Base-by-base conservation (phyloP, 2,888 invertebrate species). In the Aleiodes testaceus region DNA sequence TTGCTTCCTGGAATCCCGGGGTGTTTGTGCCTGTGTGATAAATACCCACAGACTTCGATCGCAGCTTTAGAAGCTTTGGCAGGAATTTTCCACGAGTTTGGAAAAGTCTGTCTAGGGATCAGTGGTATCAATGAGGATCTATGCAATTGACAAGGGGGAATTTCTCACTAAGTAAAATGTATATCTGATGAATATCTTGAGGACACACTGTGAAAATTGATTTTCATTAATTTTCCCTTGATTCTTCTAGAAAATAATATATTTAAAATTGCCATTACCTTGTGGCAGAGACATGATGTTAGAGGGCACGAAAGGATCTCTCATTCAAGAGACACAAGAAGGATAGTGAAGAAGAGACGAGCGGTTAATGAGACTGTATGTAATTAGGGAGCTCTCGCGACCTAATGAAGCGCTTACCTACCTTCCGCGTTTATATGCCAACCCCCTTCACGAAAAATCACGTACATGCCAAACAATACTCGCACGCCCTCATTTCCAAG, bases 341-440 rank as follows among this genome's bases (percentile, higher is more conserved):
- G 79, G 76, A 61, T 74, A 75, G 77, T 79, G 79, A 77, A 74
- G 66, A 72, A 72, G 73, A 44, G 66, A 68, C 30, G 63, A 69
- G 61, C 83, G 83, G 85, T 85, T 87, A 87, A 87, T 86, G 86
- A 87, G 87, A 79, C 86, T 84, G 83, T 83, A 84, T 86, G 87
- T 87, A 87, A 87, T 87, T 87, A 87, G 86, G 86, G 82, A 86
- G 85, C 86, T 87, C 87, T 87, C 86, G 86, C 86, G 86, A 84
- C 83, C 86, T 87, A 87, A 87, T 87, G 87, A 87, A 87, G 87
- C 86, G 85, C 87, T 87, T 87, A 86, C 84, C 84, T 83, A 84
- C 82, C 84, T 84, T 82, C 7, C 16, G 80, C 81, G 12, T 63
- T 45, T 22, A 45, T 45, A 20, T 83, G 81, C 81, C 80, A 79